Evolutionary conservation across 2,888 invertebrate species (phyloP).

Genomic region (Nemurella pictetii): DNA sequence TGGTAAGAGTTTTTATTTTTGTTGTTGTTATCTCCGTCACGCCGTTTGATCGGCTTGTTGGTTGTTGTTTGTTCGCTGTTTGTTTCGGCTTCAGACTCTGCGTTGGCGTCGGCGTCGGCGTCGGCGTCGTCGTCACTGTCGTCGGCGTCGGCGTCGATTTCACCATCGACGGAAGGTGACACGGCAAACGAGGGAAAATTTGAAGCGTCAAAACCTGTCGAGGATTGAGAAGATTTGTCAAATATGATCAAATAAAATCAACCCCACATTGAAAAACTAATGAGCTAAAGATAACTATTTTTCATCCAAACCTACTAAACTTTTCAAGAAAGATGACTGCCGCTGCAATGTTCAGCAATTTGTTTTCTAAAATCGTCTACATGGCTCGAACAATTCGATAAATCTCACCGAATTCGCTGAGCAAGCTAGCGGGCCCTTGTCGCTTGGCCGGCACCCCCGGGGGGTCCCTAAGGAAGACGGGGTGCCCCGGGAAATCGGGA

Average conservation of each 20-base stretch:
- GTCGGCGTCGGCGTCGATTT: not conserved
- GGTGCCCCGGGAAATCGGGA: not conserved
- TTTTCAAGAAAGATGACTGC: not conserved
- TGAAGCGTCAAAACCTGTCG: not conserved
- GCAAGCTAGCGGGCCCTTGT: not conserved
- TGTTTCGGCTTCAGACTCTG: too few relatives aligned
- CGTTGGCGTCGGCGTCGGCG: not conserved
- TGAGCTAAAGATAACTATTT: too few relatives aligned
- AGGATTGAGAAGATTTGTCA: not conserved
- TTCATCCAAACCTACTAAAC: too few relatives aligned
- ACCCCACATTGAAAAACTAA: not conserved
- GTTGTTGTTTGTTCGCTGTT: not conserved
- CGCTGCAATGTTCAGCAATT: not conserved
- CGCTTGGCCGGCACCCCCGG: not conserved
- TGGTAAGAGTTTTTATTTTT: not conserved
- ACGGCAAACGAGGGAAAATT: not conserved
- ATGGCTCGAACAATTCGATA: not conserved
- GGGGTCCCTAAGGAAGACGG: not conserved
- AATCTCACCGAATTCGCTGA: not conserved
- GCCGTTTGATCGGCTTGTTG: not conserved
- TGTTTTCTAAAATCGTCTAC: not conserved
- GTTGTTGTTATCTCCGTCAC: not conserved
- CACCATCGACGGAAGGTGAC: not conserved
- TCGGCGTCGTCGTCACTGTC: not conserved
- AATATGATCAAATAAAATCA: not conserved